phyloP scores from a whole-genome alignment of 1,140 invertebrate genomes.

The Anadara kagoshimensis region DNA sequence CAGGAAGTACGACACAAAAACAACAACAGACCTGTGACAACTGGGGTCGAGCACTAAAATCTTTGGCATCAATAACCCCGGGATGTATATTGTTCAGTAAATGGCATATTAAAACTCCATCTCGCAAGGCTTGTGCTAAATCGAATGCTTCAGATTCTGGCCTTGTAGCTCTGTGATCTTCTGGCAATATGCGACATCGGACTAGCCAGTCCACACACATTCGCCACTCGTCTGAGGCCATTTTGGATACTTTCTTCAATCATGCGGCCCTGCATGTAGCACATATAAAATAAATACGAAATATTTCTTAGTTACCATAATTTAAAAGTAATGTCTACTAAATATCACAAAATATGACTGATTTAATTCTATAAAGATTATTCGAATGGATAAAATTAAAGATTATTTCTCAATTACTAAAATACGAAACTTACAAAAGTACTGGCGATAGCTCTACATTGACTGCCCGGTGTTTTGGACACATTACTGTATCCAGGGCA shows the following conservation, averaged over 20 bases:
- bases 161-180: conserved; percentile 82
- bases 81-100: conserved; percentile 89
- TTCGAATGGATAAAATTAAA: no score
- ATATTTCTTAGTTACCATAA: no score
- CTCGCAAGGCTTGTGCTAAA: conserved; percentile 81
- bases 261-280: not conserved
- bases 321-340: no score
- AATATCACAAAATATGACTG: no score
- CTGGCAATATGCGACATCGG: conserved; percentile 87
- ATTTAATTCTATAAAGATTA: no score
- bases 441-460: no score
- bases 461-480: no score
- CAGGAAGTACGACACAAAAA: not conserved
- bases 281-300: no score
- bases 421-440: no score
- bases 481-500: no score
- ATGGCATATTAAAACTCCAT: conserved; percentile 95
- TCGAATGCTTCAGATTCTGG: conserved; percentile 72
- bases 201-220: conserved; percentile 93
- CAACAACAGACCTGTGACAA: conserved; percentile 87
- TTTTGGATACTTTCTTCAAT: conserved; percentile 58
- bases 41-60: conserved; percentile 94
- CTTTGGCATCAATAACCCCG: conserved; percentile 90
- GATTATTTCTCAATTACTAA: no score
- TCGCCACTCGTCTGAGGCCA: conserved; percentile 81